phyloP scores from a whole-genome alignment of 2,888 invertebrate species.

The Tipula lateralis region DNA sequence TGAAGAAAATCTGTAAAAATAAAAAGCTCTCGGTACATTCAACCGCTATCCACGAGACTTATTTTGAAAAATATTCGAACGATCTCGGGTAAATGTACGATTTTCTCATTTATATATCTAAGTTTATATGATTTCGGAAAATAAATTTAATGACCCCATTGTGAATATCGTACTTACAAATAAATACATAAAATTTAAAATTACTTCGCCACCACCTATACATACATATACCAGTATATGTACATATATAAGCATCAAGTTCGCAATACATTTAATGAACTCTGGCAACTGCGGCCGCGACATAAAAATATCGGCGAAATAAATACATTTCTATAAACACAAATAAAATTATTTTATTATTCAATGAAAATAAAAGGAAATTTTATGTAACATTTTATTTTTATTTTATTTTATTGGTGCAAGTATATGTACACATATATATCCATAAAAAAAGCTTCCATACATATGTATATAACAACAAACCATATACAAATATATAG shows the following conservation, averaged over 20 bases:
- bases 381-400: not conserved
- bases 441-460: not conserved
- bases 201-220: too few relatives aligned
- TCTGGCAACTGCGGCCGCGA: not conserved
- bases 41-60: too few relatives aligned
- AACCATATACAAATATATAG: not conserved
- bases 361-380: not conserved
- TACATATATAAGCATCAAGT: too few relatives aligned
- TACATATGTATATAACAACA: not conserved
- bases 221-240: too few relatives aligned
- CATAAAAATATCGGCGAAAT: not conserved
- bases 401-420: not conserved
- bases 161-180: not conserved
- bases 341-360: not conserved
- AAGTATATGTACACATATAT: not conserved
- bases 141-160: too few relatives aligned
- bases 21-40: too few relatives aligned
- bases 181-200: not conserved
- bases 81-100: too few relatives aligned
- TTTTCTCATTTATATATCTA: too few relatives aligned
- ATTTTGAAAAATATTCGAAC: too few relatives aligned
- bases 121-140: too few relatives aligned
- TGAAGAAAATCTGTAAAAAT: too few relatives aligned
- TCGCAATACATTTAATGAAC: not conserved
- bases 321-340: not conserved